Evolutionary conservation across 1,140 invertebrate genomes (phyloP).

Genomic region (Ceratosolen fusciceps): DNA sequence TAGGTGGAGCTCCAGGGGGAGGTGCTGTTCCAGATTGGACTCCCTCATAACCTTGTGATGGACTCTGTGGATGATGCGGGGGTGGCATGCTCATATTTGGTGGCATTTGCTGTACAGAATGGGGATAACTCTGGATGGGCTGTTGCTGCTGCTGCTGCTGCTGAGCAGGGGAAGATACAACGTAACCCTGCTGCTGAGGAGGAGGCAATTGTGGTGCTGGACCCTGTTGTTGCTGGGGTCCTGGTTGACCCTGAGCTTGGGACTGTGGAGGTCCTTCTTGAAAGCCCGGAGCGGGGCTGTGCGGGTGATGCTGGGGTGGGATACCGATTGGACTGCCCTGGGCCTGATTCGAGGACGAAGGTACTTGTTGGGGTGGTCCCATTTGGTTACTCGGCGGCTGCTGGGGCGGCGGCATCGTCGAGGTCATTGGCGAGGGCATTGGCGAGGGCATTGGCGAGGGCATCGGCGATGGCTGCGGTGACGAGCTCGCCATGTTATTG

Average conservation of each 20-base stretch:
- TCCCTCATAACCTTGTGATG: constrained; percentile 36
- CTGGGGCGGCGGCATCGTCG: constrained; percentile 84
- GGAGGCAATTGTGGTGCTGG: constrained; percentile 29
- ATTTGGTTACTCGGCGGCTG: constrained; percentile 78
- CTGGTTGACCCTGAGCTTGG: constrained; percentile 68
- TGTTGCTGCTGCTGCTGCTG: constrained; percentile 61
- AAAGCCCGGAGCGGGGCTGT: constrained; percentile 77
- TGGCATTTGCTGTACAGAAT: constrained; percentile 72
- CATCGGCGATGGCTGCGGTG: constrained; percentile 86
- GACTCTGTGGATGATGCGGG: constrained; percentile 30
- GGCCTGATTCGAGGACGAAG: constrained; percentile 76
- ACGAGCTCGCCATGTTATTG: constrained; percentile 81
- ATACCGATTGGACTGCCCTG: constrained; percentile 67
- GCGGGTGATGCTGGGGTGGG: constrained; percentile 65
- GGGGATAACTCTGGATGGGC: constrained; percentile 73
- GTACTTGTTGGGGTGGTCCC: constrained; percentile 83
- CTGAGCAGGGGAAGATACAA: constrained; percentile 64
- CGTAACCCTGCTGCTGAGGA: constrained; percentile 56
- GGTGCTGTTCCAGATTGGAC: neutral
- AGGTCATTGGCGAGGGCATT: constrained; percentile 75
- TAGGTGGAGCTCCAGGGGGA: neutral
- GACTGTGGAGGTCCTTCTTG: constrained; percentile 69
- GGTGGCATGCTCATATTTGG: constrained; percentile 64
- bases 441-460: neutral
- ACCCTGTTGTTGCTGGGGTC: constrained; percentile 52